A percentile compares a stretch with the other conserved stretches of the same genome.
Conservation (phyloP, 2,113 vertebrate species). For the Dicaeum eximium region DNA sequence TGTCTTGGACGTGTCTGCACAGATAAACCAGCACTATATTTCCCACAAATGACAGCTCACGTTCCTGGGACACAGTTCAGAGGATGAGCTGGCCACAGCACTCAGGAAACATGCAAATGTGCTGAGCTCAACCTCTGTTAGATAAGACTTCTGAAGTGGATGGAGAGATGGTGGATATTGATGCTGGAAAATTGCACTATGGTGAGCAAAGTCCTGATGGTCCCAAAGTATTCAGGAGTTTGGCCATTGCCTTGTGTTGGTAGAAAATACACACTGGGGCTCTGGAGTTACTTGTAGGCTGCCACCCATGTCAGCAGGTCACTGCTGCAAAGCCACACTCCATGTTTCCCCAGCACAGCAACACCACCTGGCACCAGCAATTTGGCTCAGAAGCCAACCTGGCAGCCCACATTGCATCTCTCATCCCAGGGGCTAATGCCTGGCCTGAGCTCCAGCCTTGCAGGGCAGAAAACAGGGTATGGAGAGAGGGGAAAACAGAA, state of each 20-base stretch:
- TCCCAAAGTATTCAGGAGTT: not conserved
- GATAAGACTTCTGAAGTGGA: not conserved
- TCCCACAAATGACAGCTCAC: rapidly evolving
- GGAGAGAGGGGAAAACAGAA: not conserved
- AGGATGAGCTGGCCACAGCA: not conserved
- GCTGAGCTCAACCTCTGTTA: not conserved
- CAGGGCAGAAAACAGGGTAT: not conserved
- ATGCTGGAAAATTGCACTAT: not conserved
- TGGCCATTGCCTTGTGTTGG: not conserved
- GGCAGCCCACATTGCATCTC: not conserved
- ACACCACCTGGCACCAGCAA: not conserved
- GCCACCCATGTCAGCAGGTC: not conserved
- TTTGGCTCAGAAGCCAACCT: not conserved
- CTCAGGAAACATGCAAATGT: not conserved
- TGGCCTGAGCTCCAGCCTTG: not conserved
- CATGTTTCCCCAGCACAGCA: not conserved
- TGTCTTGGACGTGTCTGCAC: not conserved
- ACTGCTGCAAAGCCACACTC: not conserved
- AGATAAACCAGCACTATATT: not conserved
- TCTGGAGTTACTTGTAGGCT: not conserved
- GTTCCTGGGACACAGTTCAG: not conserved
- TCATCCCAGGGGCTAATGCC: not conserved
- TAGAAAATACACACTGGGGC: rapidly evolving
- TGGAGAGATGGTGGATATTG: not conserved
- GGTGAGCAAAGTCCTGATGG: not conserved